Evolutionary conservation across 2,888 invertebrate genomes (phyloP), one percentile per base, ranked within the genome.

Genomic region (Chrysolina americana): DNA sequence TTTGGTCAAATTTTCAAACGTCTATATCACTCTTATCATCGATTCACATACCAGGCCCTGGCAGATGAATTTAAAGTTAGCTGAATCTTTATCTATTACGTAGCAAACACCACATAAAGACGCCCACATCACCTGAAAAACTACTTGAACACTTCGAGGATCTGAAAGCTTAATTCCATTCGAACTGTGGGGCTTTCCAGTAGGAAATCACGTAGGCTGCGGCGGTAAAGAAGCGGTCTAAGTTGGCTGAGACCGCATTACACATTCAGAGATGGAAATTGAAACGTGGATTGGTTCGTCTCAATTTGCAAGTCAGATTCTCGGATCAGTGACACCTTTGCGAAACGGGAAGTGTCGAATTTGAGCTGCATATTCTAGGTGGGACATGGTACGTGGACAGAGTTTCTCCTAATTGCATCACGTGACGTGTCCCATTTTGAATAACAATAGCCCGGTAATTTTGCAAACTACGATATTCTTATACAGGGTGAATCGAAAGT

Each of bases 291-390:
- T 84, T 83, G 81, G 77, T 79, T 82, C 81, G 78, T 77, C 77
- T 74, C 80, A 75, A 84, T 84, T 83, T 83, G 84, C 83, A 84
- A 84, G 82, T 83, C 81, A 83, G 81, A 84, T 84, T 79, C 73
- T 74, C 74, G 75, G 76, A 79, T 70, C 77, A 73, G 79, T 80
- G 80, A 81, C 83, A 82, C 81, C 81, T 81, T 77, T 79, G 80
- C 77, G 81, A 81, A 79, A 81, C 80, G 77, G 81, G 81, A 83
- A 83, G 80, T 82, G 81, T 78, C 80, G 79, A 81, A 82, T 80
- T 80, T 79, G 77, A 80, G 81, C 81, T 81, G 63, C 19, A 65
- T 65, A 17, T 50, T 23, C 56, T 65, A 59, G 28, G 48, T 68
- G 66, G 48, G 36, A 36, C 4, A 8, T 8, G 8, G 36, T 36